Percentiles rank a stretch among this genome's conserved stretches.
Conservation (phyloP, 2,113 vertebrate genomes). For the Climacteris rufus region DNA sequence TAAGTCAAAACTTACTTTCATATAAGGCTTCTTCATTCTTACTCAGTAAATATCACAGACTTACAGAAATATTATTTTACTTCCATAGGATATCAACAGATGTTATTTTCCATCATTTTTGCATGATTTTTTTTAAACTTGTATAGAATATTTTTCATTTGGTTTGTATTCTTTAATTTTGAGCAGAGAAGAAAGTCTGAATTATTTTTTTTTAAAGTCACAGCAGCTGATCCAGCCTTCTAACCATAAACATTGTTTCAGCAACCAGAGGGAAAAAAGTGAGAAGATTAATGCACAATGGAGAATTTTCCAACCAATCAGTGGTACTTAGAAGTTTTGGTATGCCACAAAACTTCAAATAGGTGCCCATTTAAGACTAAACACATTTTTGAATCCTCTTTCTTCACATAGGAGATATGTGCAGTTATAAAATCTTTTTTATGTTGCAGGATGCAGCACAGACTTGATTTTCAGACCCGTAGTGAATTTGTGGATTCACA, state of each 20-base stretch:
- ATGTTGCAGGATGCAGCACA: background rate
- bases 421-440: background rate
- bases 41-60: background rate
- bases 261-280: background rate
- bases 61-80: background rate
- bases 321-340: background rate
- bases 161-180: background rate
- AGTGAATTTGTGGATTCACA: background rate
- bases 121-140: background rate
- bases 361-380: background rate
- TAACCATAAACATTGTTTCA: background rate
- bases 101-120: background rate
- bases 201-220: background rate
- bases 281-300: accelerated
- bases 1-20: background rate
- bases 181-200: background rate
- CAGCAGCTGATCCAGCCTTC: background rate
- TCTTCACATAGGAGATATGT: background rate
- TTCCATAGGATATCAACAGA: background rate
- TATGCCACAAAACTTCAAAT: background rate
- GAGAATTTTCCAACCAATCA: background rate
- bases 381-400: background rate
- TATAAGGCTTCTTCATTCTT: background rate
- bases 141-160: background rate
- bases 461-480: background rate